Evolutionary conservation across 2,113 vertebrate species (phyloP).

Genomic region (Brachyhypopomus occidentalis): DNA sequence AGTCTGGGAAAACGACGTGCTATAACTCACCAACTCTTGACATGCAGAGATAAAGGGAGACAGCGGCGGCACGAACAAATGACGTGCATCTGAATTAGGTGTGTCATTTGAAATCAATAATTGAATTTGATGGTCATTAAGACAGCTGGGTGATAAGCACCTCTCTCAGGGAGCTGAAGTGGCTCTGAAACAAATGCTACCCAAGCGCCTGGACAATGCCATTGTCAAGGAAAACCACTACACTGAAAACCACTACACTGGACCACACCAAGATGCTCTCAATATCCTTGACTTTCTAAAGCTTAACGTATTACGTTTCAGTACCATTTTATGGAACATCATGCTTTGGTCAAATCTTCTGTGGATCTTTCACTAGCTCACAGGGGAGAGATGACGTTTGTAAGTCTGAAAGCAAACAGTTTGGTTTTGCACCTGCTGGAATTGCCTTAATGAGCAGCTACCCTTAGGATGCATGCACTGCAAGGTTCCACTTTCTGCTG

Average conservation of each 20-base stretch:
- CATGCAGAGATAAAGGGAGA: background rate
- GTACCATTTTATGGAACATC: background rate
- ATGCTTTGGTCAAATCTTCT: background rate
- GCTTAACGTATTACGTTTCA: background rate
- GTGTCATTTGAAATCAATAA: background rate
- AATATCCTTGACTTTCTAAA: background rate
- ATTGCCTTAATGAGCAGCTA: conserved; percentile 17
- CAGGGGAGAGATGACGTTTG: background rate
- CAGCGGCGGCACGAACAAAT: background rate
- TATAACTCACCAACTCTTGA: background rate
- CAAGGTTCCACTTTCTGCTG: conserved; percentile 35
- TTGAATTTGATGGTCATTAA: conserved; percentile 12
- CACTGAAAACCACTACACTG: background rate
- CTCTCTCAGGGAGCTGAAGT: background rate
- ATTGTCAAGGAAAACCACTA: no score
- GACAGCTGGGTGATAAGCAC: background rate
- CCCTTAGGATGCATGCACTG: conserved; percentile 4
- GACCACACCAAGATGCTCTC: background rate
- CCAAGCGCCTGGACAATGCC: no score
- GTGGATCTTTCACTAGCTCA: background rate
- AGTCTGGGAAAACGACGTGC: background rate
- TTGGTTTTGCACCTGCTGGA: conserved; percentile 9
- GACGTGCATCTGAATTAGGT: background rate
- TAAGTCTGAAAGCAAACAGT: background rate
- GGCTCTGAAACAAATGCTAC: background rate